Conservation (phyloP, 1,140 invertebrate species). For the Coelopa frigida region DNA sequence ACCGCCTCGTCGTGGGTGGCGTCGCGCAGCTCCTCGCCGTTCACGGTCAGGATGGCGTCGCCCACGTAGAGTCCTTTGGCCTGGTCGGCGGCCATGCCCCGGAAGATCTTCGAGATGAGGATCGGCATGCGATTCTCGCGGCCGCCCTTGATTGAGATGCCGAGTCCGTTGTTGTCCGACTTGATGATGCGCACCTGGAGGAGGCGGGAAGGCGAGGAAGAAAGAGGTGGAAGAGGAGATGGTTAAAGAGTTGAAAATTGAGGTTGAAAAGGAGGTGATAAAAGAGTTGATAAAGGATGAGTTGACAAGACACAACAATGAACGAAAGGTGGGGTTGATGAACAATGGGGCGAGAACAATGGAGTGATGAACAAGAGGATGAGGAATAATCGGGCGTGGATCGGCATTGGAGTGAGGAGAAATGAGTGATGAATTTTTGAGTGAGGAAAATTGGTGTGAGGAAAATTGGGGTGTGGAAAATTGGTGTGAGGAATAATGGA, state of each 20-base stretch:
- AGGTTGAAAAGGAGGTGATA: too few species aligned
- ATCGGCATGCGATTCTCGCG: slow-evolving; percentile 99
- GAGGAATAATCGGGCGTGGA: too few species aligned
- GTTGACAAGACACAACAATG: too few species aligned
- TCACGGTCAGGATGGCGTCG: slow-evolving; percentile 96
- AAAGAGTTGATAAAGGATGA: neutral
- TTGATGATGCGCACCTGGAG: slow-evolving; percentile 80
- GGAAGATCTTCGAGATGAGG: slow-evolving; percentile 96
- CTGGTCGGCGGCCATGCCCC: slow-evolving; percentile 94
- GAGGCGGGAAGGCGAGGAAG: too few species aligned
- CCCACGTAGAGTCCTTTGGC: slow-evolving; percentile 97
- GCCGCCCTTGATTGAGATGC: slow-evolving; percentile 97
- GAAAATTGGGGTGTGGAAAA: too few species aligned
- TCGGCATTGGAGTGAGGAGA: too few species aligned
- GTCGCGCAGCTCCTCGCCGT: slow-evolving; percentile 92
- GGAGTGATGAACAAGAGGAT: neutral
- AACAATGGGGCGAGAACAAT: neutral
- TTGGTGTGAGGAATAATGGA: too few species aligned
- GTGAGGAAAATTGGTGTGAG: too few species aligned
- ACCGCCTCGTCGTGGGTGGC: slow-evolving; percentile 99
- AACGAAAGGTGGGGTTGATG: neutral
- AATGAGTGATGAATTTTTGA: too few species aligned
- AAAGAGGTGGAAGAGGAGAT: too few species aligned
- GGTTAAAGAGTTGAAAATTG: too few species aligned
- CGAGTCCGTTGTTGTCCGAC: slow-evolving; percentile 93